These are phyloP conservation scores for Rosalia funebris DNA, from an alignment of 2,888 invertebrate genomes.

Conservation along the genomic window DNA sequence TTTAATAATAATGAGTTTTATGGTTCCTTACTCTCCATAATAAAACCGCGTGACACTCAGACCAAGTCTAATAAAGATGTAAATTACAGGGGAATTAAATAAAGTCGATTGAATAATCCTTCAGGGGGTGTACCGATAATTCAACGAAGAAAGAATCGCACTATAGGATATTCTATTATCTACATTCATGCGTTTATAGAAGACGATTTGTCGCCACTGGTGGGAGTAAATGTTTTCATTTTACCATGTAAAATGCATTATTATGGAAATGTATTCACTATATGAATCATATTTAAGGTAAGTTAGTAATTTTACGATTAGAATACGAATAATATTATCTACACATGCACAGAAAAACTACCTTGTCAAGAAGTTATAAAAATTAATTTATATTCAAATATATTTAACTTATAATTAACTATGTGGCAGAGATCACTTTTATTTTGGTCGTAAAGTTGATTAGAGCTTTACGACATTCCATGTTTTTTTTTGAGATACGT, in stretches of 20 bases:
- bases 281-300: no score
- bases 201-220: background rate
- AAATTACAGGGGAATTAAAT: background rate
- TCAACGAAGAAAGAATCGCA: background rate
- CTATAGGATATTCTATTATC: background rate
- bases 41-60: slow-evolving; percentile 9
- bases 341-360: no score
- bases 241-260: background rate
- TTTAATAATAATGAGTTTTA: slow-evolving; percentile 17
- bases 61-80: slow-evolving; percentile 16
- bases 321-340: no score
- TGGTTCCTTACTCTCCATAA: background rate
- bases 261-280: background rate
- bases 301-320: no score
- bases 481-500: no score
- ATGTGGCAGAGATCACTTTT: no score
- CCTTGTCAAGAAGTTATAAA: no score
- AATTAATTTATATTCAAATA: no score
- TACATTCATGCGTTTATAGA: background rate
- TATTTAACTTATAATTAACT: no score
- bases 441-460: no score
- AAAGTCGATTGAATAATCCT: background rate
- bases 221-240: background rate
- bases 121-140: slow-evolving; percentile 5
- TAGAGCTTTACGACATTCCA: no score